Evolutionary conservation across 2,888 invertebrate genomes (phyloP).

Genomic region (Achlya flavicornis): DNA sequence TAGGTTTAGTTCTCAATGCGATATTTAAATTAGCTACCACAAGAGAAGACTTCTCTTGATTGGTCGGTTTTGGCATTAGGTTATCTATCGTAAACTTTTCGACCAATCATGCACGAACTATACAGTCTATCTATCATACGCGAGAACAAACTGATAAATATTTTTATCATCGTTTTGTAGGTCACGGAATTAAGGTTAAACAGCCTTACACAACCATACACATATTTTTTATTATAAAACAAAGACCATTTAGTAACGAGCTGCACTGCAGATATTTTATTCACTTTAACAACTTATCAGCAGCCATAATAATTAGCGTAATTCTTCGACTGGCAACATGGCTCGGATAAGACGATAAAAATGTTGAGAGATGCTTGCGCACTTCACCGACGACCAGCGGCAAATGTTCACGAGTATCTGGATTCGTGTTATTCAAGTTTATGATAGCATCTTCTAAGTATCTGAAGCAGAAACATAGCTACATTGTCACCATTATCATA

Average conservation of each 20-base stretch:
- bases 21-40: neutral
- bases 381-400: constrained; percentile 90
- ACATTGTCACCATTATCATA: neutral
- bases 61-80: neutral
- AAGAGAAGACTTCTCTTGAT: neutral
- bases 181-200: neutral
- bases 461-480: constrained; percentile 75
- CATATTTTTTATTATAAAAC: constrained; percentile 8
- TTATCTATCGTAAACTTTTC: neutral
- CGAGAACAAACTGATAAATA: neutral
- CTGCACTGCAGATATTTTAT: neutral
- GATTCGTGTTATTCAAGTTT: constrained; percentile 88
- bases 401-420: constrained; percentile 91
- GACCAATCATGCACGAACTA: neutral
- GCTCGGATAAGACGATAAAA: constrained; percentile 84
- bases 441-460: constrained; percentile 94
- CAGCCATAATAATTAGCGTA: constrained; percentile 88
- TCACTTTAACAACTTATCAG: constrained; percentile 61
- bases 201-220: neutral
- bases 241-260: constrained; percentile 12
- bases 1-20: no score
- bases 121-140: neutral
- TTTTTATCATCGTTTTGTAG: neutral
- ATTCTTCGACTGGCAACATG: constrained; percentile 86
- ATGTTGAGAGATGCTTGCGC: constrained; percentile 82